phyloP scores from a whole-genome alignment of 2,797 vertebrate species.

The Somateria mollissima region DNA sequence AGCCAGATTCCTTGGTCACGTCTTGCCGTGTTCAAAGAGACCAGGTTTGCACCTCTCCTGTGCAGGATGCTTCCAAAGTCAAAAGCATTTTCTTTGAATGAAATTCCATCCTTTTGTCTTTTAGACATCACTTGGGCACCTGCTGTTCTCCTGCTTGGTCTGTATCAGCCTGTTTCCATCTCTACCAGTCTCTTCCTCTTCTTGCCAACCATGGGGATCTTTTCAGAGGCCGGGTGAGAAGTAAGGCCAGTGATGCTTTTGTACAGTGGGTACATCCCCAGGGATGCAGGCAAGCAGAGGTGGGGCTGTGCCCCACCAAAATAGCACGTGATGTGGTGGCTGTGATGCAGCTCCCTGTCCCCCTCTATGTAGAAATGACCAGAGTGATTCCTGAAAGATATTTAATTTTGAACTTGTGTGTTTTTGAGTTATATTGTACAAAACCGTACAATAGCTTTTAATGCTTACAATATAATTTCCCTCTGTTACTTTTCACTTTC shows the following conservation, averaged over 20 bases:
- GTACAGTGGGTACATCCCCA: neutral
- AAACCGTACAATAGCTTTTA: neutral
- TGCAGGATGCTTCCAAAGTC: neutral
- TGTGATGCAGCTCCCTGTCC: fast-evolving
- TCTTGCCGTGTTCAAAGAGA: neutral
- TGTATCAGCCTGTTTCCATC: neutral
- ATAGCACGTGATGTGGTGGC: neutral
- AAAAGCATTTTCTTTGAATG: neutral
- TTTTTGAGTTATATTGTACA: neutral
- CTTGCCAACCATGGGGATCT: neutral
- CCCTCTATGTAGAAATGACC: fast-evolving
- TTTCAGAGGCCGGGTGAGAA: neutral
- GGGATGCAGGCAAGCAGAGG: neutral
- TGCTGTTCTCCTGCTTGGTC: neutral
- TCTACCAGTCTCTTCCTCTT: neutral
- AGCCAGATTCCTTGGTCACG: neutral
- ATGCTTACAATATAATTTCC: neutral
- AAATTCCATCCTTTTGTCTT: neutral
- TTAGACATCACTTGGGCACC: neutral
- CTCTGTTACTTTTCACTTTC: neutral
- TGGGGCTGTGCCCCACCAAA: neutral
- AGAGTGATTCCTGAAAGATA: neutral
- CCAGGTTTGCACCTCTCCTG: neutral
- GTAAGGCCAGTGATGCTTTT: too few relatives aligned
- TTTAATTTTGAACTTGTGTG: neutral